Base-by-base conservation (phyloP, 2,888 invertebrate genomes). In the Philhelius pedissequus region DNA sequence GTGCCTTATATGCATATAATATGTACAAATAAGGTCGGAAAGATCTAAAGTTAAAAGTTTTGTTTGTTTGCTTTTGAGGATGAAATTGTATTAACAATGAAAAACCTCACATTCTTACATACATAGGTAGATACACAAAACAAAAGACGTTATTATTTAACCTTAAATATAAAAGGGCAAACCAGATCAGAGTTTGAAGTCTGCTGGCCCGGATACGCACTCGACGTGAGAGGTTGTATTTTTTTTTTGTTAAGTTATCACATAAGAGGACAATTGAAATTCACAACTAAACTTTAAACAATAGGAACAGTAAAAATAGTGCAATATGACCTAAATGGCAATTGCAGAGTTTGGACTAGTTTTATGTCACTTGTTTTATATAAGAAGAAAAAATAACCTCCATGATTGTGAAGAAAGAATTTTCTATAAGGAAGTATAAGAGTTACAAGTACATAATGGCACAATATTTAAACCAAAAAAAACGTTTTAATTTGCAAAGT, bases 261-360 rank as follows among this genome's bases (percentile, higher is more conserved):
- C 20, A 27, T 76, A 40, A 35, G 25, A n/a, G 27, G 25, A 38
- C n/a, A 56, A 38, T 38, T 58, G 0, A 32, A 18, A 20, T 35
- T 22, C 9, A 3, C 5, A 35, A 20, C 38, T 25, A 25, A 25
- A 40, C 9, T 32, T 18, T 27, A 5, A 52, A 66, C 30, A 43
- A 43, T 20, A 64, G 18, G 20, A 27, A 40, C 11, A 13, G 11
- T 18, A 11, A 40, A 60, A 13, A 48, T 6, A 20, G 13, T 35
- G 25, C 13, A 22, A 32, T 73, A 69, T 69, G 62, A 60, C 75
- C 80, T 75, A 54, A 69, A 80, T 80, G 68, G 25, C 74, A 69
- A 75, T 54, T 52, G 54, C 32, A 73, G 35, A 15, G 54, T 18
- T 45, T 62, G 25, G 32, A 32, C 32, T 32, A 30, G 52, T 81